phyloP scores from a whole-genome alignment of 2,888 invertebrate genomes.

The Onthophagus sagittarius region DNA sequence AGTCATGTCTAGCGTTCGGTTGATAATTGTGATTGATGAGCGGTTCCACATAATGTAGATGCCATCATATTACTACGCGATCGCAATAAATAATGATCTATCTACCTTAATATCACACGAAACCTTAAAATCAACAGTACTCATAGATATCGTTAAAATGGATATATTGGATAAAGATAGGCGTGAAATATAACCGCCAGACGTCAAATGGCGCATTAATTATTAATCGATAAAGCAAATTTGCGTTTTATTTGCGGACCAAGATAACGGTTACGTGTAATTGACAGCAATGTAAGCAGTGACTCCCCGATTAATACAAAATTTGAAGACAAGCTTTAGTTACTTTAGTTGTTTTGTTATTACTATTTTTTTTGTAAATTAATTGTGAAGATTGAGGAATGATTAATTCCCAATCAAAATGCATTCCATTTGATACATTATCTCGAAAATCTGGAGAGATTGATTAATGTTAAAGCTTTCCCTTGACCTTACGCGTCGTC shows the following conservation, averaged over 20 bases:
- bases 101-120: neutral
- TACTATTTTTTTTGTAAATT: neutral
- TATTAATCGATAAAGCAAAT: constrained; percentile 15
- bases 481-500: neutral
- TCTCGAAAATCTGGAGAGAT: neutral
- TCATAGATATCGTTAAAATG: neutral
- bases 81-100: neutral
- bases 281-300: constrained; percentile 6
- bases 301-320: neutral
- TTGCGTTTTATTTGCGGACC: constrained; percentile 7
- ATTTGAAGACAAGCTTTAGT: neutral
- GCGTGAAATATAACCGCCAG: neutral
- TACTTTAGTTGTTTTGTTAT: neutral
- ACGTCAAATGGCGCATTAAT: constrained; percentile 14
- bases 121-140: neutral
- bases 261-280: constrained; percentile 5
- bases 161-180: neutral
- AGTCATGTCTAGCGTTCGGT: neutral
- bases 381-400: neutral
- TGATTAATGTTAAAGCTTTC: neutral
- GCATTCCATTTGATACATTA: neutral
- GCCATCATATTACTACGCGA: neutral
- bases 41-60: neutral
- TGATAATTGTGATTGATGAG: neutral
- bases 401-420: neutral